These are phyloP conservation scores for Drosophila aff. DNA, from an alignment of 1,140 invertebrate genomes.

Conservation along the genomic window DNA sequence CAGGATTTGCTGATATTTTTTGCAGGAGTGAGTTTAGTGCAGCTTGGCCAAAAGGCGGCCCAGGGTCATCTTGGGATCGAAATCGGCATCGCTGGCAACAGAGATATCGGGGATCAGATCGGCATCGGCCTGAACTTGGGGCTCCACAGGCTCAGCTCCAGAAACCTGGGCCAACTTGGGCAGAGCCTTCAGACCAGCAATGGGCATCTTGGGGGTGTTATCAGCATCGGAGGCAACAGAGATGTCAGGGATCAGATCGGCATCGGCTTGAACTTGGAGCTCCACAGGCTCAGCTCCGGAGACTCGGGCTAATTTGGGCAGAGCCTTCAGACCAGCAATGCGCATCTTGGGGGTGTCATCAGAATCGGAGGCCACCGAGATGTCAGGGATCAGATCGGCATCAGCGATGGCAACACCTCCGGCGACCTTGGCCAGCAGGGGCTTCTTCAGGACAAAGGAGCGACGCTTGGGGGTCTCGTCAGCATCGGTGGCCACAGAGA, in stretches of 20 bases:
- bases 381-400: slow-evolving; percentile 58
- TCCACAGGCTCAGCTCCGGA: slow-evolving; percentile 1
- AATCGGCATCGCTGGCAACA: slow-evolving; percentile 47
- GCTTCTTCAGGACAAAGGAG: slow-evolving; percentile 9
- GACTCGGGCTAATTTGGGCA: slow-evolving; percentile 7
- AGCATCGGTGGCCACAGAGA: slow-evolving; percentile 55
- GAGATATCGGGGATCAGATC: slow-evolving; percentile 63
- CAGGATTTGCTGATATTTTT: not conserved
- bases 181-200: slow-evolving; percentile 15
- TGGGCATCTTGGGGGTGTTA: slow-evolving; percentile 9
- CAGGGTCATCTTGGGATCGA: slow-evolving; percentile 31
- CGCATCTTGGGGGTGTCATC: not conserved
- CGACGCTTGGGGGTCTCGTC: slow-evolving; percentile 15
- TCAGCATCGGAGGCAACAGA: slow-evolving; percentile 55
- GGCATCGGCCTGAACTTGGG: slow-evolving; percentile 19
- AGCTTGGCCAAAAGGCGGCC: slow-evolving; percentile 6
- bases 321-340: slow-evolving; percentile 16
- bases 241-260: slow-evolving; percentile 57
- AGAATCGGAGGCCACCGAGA: slow-evolving; percentile 56
- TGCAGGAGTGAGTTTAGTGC: slow-evolving; percentile 6
- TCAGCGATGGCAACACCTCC: slow-evolving; percentile 14
- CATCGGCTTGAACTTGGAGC: slow-evolving; percentile 16
- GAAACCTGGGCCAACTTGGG: not conserved
- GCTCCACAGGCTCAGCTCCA: slow-evolving; percentile 11
- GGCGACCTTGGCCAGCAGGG: slow-evolving; percentile 5